These are phyloP conservation scores for Magallana nippona DNA, from an alignment of 2,888 invertebrate species.

Conservation along the genomic window DNA sequence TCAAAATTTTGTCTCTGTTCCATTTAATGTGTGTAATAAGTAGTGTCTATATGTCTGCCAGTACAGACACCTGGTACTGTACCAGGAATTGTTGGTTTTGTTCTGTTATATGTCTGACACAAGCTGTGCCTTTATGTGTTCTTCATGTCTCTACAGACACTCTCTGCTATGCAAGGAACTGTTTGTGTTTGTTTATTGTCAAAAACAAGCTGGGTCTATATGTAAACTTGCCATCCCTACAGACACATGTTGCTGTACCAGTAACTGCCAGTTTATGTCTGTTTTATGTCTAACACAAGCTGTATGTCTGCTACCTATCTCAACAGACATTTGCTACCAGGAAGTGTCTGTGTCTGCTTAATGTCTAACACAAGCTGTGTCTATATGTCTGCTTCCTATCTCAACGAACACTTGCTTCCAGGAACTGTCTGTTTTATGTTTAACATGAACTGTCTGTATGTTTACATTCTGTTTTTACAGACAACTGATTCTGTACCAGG, in stretches of 20 bases:
- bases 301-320: neutral
- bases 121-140: neutral
- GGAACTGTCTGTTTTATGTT: constrained; percentile 84
- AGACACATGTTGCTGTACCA: constrained; percentile 86
- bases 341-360: constrained; percentile 86
- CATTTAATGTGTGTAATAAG: too few relatives aligned
- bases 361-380: too few relatives aligned
- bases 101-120: neutral
- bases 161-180: constrained; percentile 90
- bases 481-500: constrained; percentile 91
- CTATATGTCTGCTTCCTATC: neutral
- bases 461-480: constrained; percentile 73
- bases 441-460: neutral
- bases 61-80: constrained; percentile 84
- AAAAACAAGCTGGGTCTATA: too few relatives aligned
- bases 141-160: constrained; percentile 83
- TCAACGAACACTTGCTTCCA: constrained; percentile 85
- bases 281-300: neutral
- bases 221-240: neutral
- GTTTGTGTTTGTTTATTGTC: constrained; percentile 83
- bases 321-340: constrained; percentile 89
- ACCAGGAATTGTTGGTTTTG: constrained; percentile 85
- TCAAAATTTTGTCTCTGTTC: too few relatives aligned
- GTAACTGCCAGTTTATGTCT: too few relatives aligned
- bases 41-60: too few relatives aligned